Percentiles rank a stretch among this genome's conserved stretches.
Conservation (phyloP, 2,113 vertebrate genomes). For the Octodon degus region DNA sequence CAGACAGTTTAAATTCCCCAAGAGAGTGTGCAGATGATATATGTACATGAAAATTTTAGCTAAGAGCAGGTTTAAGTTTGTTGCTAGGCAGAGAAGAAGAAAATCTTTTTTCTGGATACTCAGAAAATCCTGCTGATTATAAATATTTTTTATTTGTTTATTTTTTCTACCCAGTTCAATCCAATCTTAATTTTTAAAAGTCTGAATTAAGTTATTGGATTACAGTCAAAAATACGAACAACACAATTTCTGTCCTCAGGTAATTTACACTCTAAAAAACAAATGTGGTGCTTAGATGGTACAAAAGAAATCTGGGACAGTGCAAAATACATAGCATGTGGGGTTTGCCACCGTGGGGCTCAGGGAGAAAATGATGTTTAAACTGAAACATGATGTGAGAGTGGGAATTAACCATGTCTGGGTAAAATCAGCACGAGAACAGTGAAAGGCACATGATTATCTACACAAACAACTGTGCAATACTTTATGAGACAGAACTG, state of each 20-base stretch:
- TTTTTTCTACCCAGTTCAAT: not conserved
- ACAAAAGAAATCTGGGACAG: not conserved
- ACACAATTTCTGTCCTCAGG: not conserved
- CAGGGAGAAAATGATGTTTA: not conserved
- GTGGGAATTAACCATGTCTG: not conserved
- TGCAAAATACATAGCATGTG: fast-evolving
- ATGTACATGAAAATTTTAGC: not conserved
- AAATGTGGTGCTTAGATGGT: not conserved
- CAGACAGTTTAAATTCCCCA: not conserved
- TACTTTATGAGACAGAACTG: not conserved
- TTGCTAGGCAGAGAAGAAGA: not conserved
- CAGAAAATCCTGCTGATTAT: not conserved
- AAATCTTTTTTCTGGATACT: not conserved
- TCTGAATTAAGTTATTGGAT: not conserved
- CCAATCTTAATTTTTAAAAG: not conserved
- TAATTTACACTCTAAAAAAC: not conserved
- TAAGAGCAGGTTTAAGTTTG: not conserved
- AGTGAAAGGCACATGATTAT: not conserved
- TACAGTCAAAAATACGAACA: not conserved
- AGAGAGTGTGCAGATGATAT: not conserved
- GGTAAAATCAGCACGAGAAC: not conserved
- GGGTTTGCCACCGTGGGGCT: not conserved
- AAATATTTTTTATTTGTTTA: not conserved
- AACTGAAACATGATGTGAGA: not conserved
- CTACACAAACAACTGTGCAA: not conserved